Evolutionary conservation across 1,140 invertebrate genomes (phyloP).

Genomic region (Pectinophora gossypiella): DNA sequence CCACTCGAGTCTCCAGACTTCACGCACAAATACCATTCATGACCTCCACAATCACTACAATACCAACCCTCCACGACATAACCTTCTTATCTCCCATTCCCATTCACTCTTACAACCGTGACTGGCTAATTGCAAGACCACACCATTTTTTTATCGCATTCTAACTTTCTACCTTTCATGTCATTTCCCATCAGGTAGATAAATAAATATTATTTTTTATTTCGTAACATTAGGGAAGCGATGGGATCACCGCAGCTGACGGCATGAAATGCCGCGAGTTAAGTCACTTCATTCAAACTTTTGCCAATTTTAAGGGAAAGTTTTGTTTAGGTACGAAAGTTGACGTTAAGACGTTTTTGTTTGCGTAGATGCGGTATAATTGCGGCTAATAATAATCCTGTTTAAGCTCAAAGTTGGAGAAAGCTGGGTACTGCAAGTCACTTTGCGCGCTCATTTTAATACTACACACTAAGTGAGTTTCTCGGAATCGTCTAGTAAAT

Average conservation of each 20-base stretch:
- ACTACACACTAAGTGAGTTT: neutral
- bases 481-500: neutral
- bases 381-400: constrained; percentile 33
- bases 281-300: constrained; percentile 66
- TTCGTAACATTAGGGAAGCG: constrained; percentile 44
- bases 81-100: constrained; percentile 25
- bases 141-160: neutral
- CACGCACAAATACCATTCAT: neutral
- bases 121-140: neutral
- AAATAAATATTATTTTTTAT: constrained; percentile 45
- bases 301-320: constrained; percentile 53
- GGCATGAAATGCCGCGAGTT: constrained; percentile 44
- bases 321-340: constrained; percentile 54
- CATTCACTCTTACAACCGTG: constrained; percentile 10
- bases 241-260: constrained; percentile 61
- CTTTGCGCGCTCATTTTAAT: neutral
- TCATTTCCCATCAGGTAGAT: constrained; percentile 24
- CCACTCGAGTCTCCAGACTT: constrained; percentile 16
- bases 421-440: constrained; percentile 3
- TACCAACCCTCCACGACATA: constrained; percentile 15
- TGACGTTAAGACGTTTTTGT: constrained; percentile 42
- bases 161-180: constrained; percentile 11
- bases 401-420: constrained; percentile 12
- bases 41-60: constrained; percentile 13
- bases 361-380: constrained; percentile 33